Evolutionary conservation across 2,888 invertebrate genomes (phyloP), one percentile per base, ranked within the genome.

Genomic region (Pollenia angustigena): DNA sequence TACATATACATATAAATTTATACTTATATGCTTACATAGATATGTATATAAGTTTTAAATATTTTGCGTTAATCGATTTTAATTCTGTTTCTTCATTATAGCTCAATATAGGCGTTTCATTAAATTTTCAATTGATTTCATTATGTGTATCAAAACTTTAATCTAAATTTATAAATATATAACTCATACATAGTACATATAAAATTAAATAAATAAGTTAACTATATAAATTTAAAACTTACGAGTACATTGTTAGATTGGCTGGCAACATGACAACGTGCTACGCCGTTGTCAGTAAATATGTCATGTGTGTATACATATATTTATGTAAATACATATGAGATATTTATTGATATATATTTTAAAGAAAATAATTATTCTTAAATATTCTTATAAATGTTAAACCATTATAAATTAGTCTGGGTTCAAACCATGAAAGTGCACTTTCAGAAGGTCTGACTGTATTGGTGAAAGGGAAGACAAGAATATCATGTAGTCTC

Each of bases 81-180:
- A 18, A 18, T 46, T 71, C 44, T 58, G 14, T 32, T 14, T 56
- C 14, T 40, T 54, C n/a, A 14, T 52, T 54, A 14, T 52, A 7
- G 10, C 18, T 42, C 6, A 32, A 18, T 75, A 9, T n/a, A 44
- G 60, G 48, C 40, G 32, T 32, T 74, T 69, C 12, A 85, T 75
- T 79, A 84, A 80, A 80, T 85, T 81, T 85, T 85, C 85, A 85
- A 64, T 81, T 85, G 85, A 81, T 85, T 85, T 85, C 85, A 62
- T 75, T 60, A 18, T 12, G 18, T 64, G n/a, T 58, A 42, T 44
- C 11, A 54, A 46, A 58, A 11, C 40, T 54, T 32, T 58, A 14
- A 44, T 71, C n/a, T 62, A 48, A 58, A 66, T 66, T 50, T 23
- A 79, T 58, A 85, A 68, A 87, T 83, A 89, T 80, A 81, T 79